Percentiles rank a stretch among this genome's conserved stretches.
Evolutionary conservation across 2,113 vertebrate genomes (phyloP).

Genomic region (Mobula hypostoma): DNA sequence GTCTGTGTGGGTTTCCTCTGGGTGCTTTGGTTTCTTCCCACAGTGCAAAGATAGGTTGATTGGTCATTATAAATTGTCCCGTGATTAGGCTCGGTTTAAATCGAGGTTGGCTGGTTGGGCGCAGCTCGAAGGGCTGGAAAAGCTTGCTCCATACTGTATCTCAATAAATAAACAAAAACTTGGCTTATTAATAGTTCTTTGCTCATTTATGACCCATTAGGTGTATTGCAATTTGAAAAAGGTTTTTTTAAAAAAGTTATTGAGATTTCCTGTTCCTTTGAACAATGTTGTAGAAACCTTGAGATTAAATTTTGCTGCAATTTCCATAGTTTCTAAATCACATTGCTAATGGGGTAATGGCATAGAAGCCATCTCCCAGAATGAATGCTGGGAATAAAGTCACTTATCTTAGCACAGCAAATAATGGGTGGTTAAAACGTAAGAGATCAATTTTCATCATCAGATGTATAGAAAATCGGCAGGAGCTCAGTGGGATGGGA

Average conservation of each 20-base stretch:
- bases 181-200: not conserved
- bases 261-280: not conserved
- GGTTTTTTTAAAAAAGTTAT: not conserved
- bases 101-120: too few species aligned
- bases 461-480: not conserved
- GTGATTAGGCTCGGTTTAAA: too few species aligned
- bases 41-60: too few species aligned
- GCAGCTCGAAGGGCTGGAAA: too few species aligned
- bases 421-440: not conserved
- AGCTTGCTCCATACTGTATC: too few species aligned
- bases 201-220: not conserved
- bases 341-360: not conserved
- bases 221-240: not conserved
- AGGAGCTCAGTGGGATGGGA: not conserved
- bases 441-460: not conserved
- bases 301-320: not conserved
- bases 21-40: too few species aligned
- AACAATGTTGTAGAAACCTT: not conserved
- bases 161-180: too few species aligned
- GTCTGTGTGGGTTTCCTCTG: too few species aligned
- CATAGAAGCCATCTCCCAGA: not conserved
- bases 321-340: not conserved
- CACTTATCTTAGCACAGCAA: not conserved
- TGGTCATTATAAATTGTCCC: too few species aligned
- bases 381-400: not conserved